Percentiles rank a stretch among this genome's conserved stretches.
phyloP scores from a whole-genome alignment of 1,140 invertebrate species.

The Orchesella cincta region DNA sequence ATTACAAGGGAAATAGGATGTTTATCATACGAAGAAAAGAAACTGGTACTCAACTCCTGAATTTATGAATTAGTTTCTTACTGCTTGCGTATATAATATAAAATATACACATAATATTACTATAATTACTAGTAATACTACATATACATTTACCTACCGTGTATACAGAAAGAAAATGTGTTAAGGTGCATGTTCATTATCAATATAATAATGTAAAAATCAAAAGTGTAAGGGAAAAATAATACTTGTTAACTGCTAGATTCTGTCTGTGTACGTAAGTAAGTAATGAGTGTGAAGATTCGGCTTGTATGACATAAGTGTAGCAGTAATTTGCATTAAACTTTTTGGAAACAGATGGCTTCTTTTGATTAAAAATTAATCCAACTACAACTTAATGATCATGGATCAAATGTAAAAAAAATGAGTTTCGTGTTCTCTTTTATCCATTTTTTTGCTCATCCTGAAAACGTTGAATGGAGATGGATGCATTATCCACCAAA shows the following conservation, averaged over 20 bases:
- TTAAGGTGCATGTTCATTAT: slow-evolving; percentile 21
- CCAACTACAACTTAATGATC: no score
- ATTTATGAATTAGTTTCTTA: slow-evolving; percentile 23
- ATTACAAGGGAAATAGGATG: background rate
- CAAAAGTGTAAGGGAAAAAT: background rate
- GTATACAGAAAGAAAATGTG: background rate
- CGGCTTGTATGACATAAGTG: slow-evolving; percentile 23
- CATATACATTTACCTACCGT: background rate
- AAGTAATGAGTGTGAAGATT: background rate
- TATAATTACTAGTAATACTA: background rate
- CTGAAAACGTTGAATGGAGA: no score
- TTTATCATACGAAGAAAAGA: background rate
- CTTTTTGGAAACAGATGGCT: slow-evolving; percentile 28
- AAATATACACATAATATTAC: background rate
- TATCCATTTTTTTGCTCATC: no score
- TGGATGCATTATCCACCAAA: no score
- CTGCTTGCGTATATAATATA: slow-evolving; percentile 5
- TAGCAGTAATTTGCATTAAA: slow-evolving; percentile 29
- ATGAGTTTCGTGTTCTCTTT: no score
- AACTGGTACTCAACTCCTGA: slow-evolving; percentile 2
- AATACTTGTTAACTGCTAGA: background rate
- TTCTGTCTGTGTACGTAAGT: background rate
- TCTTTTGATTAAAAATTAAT: slow-evolving; percentile 31
- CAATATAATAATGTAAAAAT: background rate
- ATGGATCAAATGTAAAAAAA: no score